Evolutionary conservation across 2,888 invertebrate genomes (phyloP).

Genomic region (Caprella mutica): DNA sequence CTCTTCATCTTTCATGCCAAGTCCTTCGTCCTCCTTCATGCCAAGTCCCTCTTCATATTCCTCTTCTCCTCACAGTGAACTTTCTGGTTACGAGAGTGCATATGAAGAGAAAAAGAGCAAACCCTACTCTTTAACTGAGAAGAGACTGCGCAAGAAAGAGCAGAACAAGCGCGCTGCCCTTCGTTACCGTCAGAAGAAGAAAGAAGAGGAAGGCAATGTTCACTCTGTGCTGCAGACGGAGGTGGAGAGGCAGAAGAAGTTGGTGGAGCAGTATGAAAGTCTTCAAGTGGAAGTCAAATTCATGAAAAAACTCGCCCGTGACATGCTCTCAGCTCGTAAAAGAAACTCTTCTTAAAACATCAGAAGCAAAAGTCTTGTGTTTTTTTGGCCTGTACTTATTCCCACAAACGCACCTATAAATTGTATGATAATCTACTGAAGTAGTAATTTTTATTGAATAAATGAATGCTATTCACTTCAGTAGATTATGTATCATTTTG

Average conservation of each 20-base stretch:
- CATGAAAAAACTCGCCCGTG: constrained; percentile 30
- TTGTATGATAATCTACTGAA: no score
- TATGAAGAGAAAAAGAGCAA: neutral
- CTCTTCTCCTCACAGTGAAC: neutral
- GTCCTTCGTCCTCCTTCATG: neutral
- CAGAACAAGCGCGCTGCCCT: constrained; percentile 32
- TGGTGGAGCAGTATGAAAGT: constrained; percentile 9
- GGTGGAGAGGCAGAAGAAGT: constrained; percentile 15
- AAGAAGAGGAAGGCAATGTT: constrained; percentile 23
- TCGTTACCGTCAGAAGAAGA: constrained; percentile 28
- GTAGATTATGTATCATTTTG: no score
- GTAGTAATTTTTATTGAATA: no score
- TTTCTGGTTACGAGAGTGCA: neutral
- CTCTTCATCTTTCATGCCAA: neutral
- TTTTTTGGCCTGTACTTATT: no score
- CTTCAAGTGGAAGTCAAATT: constrained; percentile 19
- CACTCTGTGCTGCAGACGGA: constrained; percentile 13
- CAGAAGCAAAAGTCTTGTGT: no score
- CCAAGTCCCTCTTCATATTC: neutral
- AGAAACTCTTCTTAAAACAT: no score
- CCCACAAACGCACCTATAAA: no score
- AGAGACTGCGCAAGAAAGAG: constrained; percentile 26
- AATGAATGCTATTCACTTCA: no score
- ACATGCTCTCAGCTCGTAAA: no score
- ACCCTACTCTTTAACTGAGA: neutral